These are phyloP conservation scores for Psix sp. DNA, from an alignment of 1,140 invertebrate species.

Conservation along the genomic window DNA sequence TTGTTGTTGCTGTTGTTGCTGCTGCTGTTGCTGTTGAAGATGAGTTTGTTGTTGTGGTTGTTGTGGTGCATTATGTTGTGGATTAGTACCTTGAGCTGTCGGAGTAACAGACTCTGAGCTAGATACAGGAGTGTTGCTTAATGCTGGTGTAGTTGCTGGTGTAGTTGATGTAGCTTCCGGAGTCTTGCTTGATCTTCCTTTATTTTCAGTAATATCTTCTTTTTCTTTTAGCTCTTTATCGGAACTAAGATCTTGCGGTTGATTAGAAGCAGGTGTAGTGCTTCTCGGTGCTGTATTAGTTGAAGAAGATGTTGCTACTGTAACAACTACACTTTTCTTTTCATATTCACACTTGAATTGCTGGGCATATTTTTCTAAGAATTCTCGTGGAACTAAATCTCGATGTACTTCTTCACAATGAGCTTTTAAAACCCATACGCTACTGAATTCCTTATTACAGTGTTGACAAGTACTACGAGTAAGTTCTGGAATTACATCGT, in stretches of 20 bases:
- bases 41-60: slow-evolving; percentile 65
- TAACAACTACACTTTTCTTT: slow-evolving; percentile 85
- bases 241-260: slow-evolving; percentile 68
- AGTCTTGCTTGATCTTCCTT: slow-evolving; percentile 72
- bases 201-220: slow-evolving; percentile 77
- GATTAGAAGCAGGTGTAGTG: slow-evolving; percentile 75
- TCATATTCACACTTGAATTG: slow-evolving; percentile 92
- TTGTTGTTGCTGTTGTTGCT: slow-evolving; percentile 60
- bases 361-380: slow-evolving; percentile 93
- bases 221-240: slow-evolving; percentile 77
- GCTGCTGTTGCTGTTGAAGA: slow-evolving; percentile 65
- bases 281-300: slow-evolving; percentile 80
- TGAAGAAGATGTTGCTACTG: slow-evolving; percentile 79
- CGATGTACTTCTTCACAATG: slow-evolving; percentile 97
- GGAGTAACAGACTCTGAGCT: slow-evolving; percentile 80
- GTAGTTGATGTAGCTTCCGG: slow-evolving; percentile 79
- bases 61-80: slow-evolving; percentile 70
- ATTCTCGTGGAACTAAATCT: slow-evolving; percentile 91
- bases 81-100: slow-evolving; percentile 73
- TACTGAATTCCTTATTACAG: slow-evolving; percentile 95
- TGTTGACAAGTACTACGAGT: slow-evolving; percentile 87
- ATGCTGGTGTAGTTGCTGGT: slow-evolving; percentile 81
- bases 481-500: slow-evolving; percentile 80
- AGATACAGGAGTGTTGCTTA: slow-evolving; percentile 78
- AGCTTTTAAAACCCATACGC: slow-evolving; percentile 96